Evolutionary conservation across 2,888 invertebrate genomes (phyloP).

Genomic region (Chalcosyrphus nemorum): DNA sequence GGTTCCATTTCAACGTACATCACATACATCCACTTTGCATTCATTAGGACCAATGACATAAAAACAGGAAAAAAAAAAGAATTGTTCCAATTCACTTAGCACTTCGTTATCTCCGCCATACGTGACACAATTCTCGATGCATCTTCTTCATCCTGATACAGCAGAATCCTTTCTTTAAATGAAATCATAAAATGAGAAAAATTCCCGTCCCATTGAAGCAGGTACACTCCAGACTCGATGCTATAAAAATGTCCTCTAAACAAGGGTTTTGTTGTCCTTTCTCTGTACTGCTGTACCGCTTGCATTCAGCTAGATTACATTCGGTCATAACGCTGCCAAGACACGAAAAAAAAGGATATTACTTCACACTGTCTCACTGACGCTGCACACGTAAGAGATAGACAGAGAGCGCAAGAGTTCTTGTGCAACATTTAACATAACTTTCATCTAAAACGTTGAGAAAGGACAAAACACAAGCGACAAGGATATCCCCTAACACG

Average conservation of each 20-base stretch:
- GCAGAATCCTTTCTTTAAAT: constrained; percentile 4
- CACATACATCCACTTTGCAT: constrained; percentile 25
- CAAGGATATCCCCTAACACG: constrained; percentile 55
- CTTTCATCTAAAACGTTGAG: constrained; percentile 54
- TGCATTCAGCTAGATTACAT: constrained; percentile 61
- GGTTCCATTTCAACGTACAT: too few species aligned
- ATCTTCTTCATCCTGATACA: background rate
- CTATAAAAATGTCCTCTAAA: constrained; percentile 34
- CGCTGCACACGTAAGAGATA: too few species aligned
- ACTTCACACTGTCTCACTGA: constrained; percentile 21
- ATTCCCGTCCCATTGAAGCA: constrained; percentile 46
- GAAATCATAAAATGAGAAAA: constrained; percentile 45
- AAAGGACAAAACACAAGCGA: constrained; percentile 2
- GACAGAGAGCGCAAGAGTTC: background rate
- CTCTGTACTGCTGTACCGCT: background rate
- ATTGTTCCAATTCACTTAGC: constrained; percentile 55
- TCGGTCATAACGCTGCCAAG: constrained; percentile 49
- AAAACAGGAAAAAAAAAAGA: constrained; percentile 11
- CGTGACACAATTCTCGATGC: constrained; percentile 31
- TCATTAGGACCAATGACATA: constrained; percentile 28
- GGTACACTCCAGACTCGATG: constrained; percentile 46
- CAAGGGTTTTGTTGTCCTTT: background rate
- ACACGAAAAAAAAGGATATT: constrained; percentile 5
- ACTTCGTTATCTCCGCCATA: constrained; percentile 53
- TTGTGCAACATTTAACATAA: constrained; percentile 67